Evolutionary conservation across 2,113 vertebrate genomes (phyloP).

Genomic region (Alligator mississippiensis): DNA sequence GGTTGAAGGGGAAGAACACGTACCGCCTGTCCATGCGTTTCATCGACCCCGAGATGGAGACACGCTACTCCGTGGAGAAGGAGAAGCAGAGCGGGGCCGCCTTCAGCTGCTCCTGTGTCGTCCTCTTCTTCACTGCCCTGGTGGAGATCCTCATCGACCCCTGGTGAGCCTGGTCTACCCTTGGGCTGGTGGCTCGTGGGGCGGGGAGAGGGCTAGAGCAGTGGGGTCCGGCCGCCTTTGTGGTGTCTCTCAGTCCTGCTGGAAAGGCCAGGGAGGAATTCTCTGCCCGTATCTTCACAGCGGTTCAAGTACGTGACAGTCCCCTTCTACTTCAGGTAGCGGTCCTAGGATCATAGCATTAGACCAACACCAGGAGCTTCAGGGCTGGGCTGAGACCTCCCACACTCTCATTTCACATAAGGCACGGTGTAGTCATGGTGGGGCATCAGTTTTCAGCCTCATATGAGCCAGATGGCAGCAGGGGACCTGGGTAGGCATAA

Average conservation of each 20-base stretch:
- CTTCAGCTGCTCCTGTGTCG: slow-evolving; percentile 91
- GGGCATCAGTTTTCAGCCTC: neutral
- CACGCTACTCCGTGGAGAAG: slow-evolving; percentile 91
- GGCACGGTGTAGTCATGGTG: neutral
- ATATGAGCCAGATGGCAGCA: neutral
- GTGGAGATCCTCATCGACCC: slow-evolving; percentile 92
- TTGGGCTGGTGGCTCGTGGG: too few relatives aligned
- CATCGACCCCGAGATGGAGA: slow-evolving; percentile 87
- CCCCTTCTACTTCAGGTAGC: too few relatives aligned
- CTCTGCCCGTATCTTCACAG: neutral
- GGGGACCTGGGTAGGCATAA: neutral
- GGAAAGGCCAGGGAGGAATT: neutral
- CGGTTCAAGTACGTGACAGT: too few relatives aligned
- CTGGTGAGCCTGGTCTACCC: slow-evolving; percentile 69
- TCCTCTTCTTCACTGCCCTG: slow-evolving; percentile 87
- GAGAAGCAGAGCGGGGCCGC: slow-evolving; percentile 91
- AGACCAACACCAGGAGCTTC: neutral
- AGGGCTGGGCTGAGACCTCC: neutral
- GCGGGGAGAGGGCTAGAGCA: too few relatives aligned
- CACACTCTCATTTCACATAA: neutral
- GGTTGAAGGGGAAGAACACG: slow-evolving; percentile 87
- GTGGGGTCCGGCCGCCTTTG: too few relatives aligned
- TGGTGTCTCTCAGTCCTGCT: too few relatives aligned
- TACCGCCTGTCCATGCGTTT: slow-evolving; percentile 87
- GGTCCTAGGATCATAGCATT: too few relatives aligned